These are phyloP conservation scores for Gracilinanus agilis DNA, from an alignment of 2,113 vertebrate genomes.

Conservation along the genomic window DNA sequence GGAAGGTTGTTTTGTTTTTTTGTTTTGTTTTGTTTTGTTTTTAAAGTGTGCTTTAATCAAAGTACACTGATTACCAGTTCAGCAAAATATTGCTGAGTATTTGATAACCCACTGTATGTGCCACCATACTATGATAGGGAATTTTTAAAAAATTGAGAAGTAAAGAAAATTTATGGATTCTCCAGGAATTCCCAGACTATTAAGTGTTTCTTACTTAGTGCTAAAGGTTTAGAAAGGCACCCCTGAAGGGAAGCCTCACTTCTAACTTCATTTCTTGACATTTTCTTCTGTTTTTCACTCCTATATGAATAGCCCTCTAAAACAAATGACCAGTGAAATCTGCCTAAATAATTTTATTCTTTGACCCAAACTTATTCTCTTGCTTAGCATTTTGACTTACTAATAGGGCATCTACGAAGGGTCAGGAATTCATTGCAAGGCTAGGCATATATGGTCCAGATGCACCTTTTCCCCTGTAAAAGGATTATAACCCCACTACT, in stretches of 20 bases:
- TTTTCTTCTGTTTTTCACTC: not conserved
- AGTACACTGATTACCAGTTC: too few relatives aligned
- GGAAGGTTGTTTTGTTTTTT: too few relatives aligned
- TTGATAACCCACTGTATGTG: not conserved
- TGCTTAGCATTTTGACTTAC: conserved; percentile 50
- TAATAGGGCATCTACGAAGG: not conserved
- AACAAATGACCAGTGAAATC: not conserved
- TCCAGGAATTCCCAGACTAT: not conserved
- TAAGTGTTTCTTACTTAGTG: too few relatives aligned
- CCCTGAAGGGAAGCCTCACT: not conserved
- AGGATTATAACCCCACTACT: conserved; percentile 31
- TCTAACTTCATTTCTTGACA: not conserved
- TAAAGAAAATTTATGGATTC: not conserved
- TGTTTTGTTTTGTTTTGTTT: too few relatives aligned
- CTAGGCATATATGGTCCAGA: conserved; percentile 38
- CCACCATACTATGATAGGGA: not conserved
- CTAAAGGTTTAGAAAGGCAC: not conserved
- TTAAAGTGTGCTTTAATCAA: not conserved
- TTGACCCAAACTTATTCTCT: not conserved
- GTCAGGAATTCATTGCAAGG: conserved; percentile 64
- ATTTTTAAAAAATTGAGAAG: not conserved
- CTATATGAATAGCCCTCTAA: not conserved
- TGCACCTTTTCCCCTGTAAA: conserved; percentile 23
- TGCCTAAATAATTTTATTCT: not conserved
- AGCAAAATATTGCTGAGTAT: not conserved